Conservation (phyloP, 2,797 vertebrate species). For the Helostoma temminkii region DNA sequence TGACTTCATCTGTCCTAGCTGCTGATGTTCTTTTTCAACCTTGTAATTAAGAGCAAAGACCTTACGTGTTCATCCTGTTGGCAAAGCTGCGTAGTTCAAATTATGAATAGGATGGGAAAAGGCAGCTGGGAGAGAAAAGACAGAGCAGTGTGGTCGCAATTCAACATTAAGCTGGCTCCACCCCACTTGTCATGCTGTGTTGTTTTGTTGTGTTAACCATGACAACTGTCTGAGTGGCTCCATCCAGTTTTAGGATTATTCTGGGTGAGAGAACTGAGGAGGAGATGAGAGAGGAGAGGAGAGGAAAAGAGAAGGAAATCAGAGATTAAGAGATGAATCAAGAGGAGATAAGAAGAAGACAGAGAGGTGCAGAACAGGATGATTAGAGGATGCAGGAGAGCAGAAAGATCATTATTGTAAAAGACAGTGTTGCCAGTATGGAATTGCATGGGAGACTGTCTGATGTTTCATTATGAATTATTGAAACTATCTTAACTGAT, state of each 20-base stretch:
- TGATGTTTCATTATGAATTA: constrained; percentile 24
- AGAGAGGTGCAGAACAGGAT: constrained; percentile 14
- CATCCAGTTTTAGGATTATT: constrained; percentile 70
- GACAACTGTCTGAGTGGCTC: constrained; percentile 78
- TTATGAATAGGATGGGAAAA: constrained; percentile 73
- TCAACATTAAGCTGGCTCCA: constrained; percentile 63
- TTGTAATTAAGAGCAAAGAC: constrained; percentile 77
- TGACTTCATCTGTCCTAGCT: constrained; percentile 73
- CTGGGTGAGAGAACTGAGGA: constrained; percentile 58
- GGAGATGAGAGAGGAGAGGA: constrained; percentile 25
- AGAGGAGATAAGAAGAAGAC: constrained; percentile 1
- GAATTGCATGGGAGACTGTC: neutral
- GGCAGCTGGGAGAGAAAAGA: constrained; percentile 25
- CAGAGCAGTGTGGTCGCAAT: constrained; percentile 54
- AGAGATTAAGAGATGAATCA: constrained; percentile 11
- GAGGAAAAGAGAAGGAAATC: neutral
- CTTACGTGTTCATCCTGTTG: constrained; percentile 58
- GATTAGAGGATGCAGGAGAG: constrained; percentile 42
- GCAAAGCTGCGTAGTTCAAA: constrained; percentile 43
- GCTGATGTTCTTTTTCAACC: constrained; percentile 74
- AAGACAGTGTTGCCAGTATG: constrained; percentile 6
- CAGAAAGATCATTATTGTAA: constrained; percentile 36
- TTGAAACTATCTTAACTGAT: constrained; percentile 19
- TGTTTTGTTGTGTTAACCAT: constrained; percentile 85
- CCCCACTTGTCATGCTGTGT: constrained; percentile 72